Evolutionary conservation across 1,140 invertebrate species (phyloP).

Genomic region (Spodoptera litura): DNA sequence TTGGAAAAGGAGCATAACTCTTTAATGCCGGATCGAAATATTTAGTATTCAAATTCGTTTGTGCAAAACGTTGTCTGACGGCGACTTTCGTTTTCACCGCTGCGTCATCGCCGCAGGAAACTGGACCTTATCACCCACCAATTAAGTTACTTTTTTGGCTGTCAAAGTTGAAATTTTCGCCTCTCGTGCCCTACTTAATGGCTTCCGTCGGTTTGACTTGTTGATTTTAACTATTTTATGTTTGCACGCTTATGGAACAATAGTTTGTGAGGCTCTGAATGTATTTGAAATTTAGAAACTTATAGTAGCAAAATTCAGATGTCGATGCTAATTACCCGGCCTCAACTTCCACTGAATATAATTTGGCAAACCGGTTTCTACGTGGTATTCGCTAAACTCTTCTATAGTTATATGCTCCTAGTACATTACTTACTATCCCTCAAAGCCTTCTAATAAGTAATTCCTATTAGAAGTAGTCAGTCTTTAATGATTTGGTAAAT

Average conservation of each 20-base stretch:
- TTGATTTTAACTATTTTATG: slow-evolving; percentile 79
- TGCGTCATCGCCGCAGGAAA: slow-evolving; percentile 41
- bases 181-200: slow-evolving; percentile 73
- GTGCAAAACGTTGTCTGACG: slow-evolving; percentile 73
- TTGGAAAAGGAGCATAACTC: slow-evolving; percentile 47
- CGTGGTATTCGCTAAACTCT: slow-evolving; percentile 12
- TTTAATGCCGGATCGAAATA: slow-evolving; percentile 66
- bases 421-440: slow-evolving; percentile 2
- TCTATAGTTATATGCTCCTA: slow-evolving; percentile 3
- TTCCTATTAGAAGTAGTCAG: not conserved
- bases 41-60: slow-evolving; percentile 81
- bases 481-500: no score
- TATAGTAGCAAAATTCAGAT: slow-evolving; percentile 30
- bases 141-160: slow-evolving; percentile 57
- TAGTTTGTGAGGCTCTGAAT: slow-evolving; percentile 57
- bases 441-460: not conserved
- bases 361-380: slow-evolving; percentile 26
- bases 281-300: slow-evolving; percentile 38
- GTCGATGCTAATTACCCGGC: slow-evolving; percentile 6
- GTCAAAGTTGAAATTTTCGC: slow-evolving; percentile 72
- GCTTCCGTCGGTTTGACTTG: slow-evolving; percentile 74
- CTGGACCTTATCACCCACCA: slow-evolving; percentile 40
- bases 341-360: slow-evolving; percentile 4
- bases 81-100: slow-evolving; percentile 82
- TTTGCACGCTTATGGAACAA: slow-evolving; percentile 68